These are phyloP conservation scores for Hypercompe scribonia DNA, from an alignment of 2,888 invertebrate species.

Conservation along the genomic window DNA sequence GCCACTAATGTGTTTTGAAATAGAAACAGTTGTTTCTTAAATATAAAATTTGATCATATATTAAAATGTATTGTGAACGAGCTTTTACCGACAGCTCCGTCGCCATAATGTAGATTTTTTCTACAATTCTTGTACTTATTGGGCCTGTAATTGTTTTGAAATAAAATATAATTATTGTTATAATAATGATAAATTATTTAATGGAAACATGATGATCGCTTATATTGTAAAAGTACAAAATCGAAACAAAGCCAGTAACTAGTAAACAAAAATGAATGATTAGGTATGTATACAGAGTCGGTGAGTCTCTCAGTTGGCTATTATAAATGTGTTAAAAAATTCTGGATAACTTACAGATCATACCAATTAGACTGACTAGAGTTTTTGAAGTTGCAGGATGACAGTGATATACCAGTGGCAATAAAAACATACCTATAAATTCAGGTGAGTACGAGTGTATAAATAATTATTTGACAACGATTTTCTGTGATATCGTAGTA, in stretches of 20 bases:
- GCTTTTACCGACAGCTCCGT: background rate
- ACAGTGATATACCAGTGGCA: no score
- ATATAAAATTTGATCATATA: background rate
- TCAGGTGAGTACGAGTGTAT: background rate
- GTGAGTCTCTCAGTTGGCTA: no score
- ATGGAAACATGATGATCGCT: background rate
- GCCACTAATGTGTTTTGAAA: conserved; percentile 49
- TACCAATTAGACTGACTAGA: no score
- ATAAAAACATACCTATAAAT: background rate
- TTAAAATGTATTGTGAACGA: background rate
- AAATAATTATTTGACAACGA: background rate
- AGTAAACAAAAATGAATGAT: background rate
- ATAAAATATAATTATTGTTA: background rate
- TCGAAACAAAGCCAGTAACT: background rate
- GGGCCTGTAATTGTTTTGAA: background rate
- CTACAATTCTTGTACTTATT: background rate
- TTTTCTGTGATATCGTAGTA: no score
- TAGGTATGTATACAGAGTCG: background rate
- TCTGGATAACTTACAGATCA: no score
- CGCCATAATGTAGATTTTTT: background rate
- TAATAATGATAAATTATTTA: no score
- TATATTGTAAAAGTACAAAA: background rate
- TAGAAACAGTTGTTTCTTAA: conserved; percentile 41
- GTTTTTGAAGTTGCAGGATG: no score
- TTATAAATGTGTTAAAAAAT: no score